A percentile compares a stretch with the other conserved stretches of the same genome.
Conservation (phyloP, 37 sponge, comb jelly and placozoan species). For the Halichondria panicea region DNA sequence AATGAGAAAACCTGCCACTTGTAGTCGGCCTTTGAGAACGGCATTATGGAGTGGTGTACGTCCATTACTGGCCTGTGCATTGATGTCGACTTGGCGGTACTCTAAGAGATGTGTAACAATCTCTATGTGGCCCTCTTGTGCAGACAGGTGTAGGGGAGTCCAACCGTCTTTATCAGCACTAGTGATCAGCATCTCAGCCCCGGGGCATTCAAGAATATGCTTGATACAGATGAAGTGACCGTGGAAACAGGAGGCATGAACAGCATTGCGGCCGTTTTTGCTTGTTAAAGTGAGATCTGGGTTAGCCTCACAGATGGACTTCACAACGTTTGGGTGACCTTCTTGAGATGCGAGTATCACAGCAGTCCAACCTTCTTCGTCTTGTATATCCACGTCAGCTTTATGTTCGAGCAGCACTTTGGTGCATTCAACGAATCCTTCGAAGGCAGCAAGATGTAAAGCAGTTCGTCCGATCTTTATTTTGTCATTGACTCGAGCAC, state of each 20-base stretch:
- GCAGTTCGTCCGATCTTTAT: slow-evolving; percentile 77
- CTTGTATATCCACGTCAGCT: slow-evolving; percentile 66
- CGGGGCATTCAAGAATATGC: slow-evolving; percentile 15
- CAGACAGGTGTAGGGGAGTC: slow-evolving; percentile 83
- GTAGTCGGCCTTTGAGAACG: slow-evolving; percentile 55
- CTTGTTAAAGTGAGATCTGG: slow-evolving; percentile 58
- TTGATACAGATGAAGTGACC: slow-evolving; percentile 67
- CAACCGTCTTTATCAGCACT: slow-evolving; percentile 72
- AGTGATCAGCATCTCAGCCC: not conserved
- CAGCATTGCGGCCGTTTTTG: slow-evolving; percentile 72
- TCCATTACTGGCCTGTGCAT: slow-evolving; percentile 67
- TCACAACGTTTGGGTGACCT: slow-evolving; percentile 66
- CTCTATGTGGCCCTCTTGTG: slow-evolving; percentile 77
- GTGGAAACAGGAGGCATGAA: slow-evolving; percentile 80
- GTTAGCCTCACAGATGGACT: slow-evolving; percentile 29
- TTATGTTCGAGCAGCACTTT: slow-evolving; percentile 46
- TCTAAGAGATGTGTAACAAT: slow-evolving; percentile 51
- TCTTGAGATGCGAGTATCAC: slow-evolving; percentile 80
- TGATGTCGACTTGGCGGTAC: slow-evolving; percentile 2
- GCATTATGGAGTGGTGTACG: slow-evolving; percentile 84
- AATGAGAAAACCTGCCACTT: slow-evolving; percentile 37
- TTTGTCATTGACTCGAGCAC: slow-evolving; percentile 50
- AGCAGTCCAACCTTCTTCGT: slow-evolving; percentile 81
- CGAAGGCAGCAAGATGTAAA: slow-evolving; percentile 82
- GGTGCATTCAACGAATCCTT: slow-evolving; percentile 72